These are phyloP conservation scores for Iguana delicatissima DNA, from an alignment of 2,797 vertebrate species.

Conservation along the genomic window DNA sequence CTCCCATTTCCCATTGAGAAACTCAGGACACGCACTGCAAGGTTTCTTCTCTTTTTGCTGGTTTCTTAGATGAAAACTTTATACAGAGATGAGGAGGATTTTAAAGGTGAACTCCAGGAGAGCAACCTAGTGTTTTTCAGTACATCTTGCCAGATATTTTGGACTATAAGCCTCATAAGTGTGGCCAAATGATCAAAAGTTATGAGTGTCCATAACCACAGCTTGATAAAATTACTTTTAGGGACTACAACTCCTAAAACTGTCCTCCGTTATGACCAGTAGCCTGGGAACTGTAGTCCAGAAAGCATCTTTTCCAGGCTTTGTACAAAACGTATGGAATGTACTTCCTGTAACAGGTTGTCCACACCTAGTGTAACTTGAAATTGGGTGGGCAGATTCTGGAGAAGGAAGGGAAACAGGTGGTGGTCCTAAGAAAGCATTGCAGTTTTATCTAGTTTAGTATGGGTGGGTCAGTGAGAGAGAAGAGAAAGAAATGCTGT, in stretches of 20 bases:
- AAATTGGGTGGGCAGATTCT: neutral
- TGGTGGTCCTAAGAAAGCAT: constrained; percentile 51
- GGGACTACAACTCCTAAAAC: too few species aligned
- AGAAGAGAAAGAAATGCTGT: constrained; percentile 65
- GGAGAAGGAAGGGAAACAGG: rapidly evolving
- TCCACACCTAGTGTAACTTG: rapidly evolving
- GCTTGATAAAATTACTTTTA: too few species aligned
- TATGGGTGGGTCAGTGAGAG: constrained; percentile 46
- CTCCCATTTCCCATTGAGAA: rapidly evolving
- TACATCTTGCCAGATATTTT: neutral
- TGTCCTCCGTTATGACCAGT: too few species aligned
- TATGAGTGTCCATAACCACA: neutral
- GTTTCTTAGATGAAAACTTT: neutral
- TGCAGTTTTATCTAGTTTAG: constrained; percentile 54
- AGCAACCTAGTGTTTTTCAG: neutral
- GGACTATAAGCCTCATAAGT: neutral
- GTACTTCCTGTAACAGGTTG: neutral
- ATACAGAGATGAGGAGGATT: rapidly evolving
- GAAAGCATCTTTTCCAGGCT: too few species aligned
- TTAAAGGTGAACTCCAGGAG: neutral
- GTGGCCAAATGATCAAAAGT: neutral
- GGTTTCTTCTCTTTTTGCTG: neutral
- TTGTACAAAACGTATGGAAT: neutral
- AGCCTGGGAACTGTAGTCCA: too few species aligned
- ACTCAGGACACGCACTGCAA: neutral